A percentile compares a stretch with the other conserved stretches of the same genome.
Evolutionary conservation across 2,797 vertebrate species (phyloP).

Genomic region (Halcyon smyrnensis): DNA sequence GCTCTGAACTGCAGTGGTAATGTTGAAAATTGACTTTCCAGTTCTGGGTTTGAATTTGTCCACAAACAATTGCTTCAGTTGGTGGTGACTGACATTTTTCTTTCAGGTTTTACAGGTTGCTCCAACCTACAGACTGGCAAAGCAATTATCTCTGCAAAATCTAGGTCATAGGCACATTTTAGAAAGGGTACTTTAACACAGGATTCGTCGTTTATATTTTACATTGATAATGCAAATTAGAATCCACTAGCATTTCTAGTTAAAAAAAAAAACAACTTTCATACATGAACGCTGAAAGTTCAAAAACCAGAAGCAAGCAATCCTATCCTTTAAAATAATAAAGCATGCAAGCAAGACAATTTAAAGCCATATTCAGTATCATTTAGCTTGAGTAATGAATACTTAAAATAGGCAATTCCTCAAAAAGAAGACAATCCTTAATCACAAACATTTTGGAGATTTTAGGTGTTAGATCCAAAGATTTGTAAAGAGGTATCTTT

Average conservation of each 20-base stretch:
- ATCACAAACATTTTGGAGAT: background rate
- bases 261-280: background rate
- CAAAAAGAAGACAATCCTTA: background rate
- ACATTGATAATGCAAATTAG: background rate
- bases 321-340: background rate
- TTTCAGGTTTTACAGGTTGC: background rate
- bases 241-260: background rate
- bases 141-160: background rate
- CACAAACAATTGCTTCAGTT: background rate
- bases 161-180: background rate
- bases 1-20: background rate
- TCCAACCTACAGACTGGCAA: background rate
- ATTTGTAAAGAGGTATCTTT: background rate
- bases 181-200: background rate
- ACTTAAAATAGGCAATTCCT: background rate
- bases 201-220: background rate
- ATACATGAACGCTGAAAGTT: background rate
- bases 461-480: background rate
- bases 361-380: background rate
- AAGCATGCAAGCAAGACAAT: background rate
- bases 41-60: background rate
- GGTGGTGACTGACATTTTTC: background rate
- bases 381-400: background rate
- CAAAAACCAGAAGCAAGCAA: background rate
- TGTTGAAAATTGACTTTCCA: background rate